Percentiles rank a stretch among this genome's conserved stretches.
Conservation (phyloP, 2,888 invertebrate species). For the Helleia helle region DNA sequence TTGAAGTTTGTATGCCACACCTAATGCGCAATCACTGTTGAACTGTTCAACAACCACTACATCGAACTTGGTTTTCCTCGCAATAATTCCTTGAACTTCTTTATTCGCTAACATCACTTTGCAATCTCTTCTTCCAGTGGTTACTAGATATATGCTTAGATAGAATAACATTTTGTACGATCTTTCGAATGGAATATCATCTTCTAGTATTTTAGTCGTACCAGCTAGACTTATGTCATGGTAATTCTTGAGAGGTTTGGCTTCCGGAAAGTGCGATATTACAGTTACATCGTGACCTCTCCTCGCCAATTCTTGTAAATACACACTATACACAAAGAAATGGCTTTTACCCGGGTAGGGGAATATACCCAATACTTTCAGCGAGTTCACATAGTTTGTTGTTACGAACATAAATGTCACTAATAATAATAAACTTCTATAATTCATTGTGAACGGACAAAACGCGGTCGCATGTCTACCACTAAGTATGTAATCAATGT, state of each 20-base stretch:
- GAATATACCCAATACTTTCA: slow-evolving; percentile 3
- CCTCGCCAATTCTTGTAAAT: slow-evolving; percentile 72
- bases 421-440: neutral
- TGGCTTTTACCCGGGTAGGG: slow-evolving; percentile 75
- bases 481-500: neutral
- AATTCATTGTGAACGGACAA: neutral
- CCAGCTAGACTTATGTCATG: slow-evolving; percentile 69
- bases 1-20: slow-evolving; percentile 75
- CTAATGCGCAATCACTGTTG: slow-evolving; percentile 81
- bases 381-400: neutral
- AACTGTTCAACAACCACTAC: slow-evolving; percentile 80
- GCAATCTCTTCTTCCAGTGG: slow-evolving; percentile 43
- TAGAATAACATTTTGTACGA: slow-evolving; percentile 32
- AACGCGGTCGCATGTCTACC: neutral
- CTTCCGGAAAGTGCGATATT: slow-evolving; percentile 76
- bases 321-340: slow-evolving; percentile 76
- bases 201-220: slow-evolving; percentile 25
- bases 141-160: slow-evolving; percentile 5
- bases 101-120: slow-evolving; percentile 40
- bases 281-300: slow-evolving; percentile 80
- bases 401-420: neutral
- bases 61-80: slow-evolving; percentile 73
- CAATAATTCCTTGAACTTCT: slow-evolving; percentile 45
- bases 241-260: slow-evolving; percentile 65
- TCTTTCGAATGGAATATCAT: slow-evolving; percentile 29